Percentiles rank a stretch among this genome's conserved stretches.
These are phyloP conservation scores for Polypedilum vanderplanki DNA, from an alignment of 1,140 invertebrate species.

Conservation along the genomic window DNA sequence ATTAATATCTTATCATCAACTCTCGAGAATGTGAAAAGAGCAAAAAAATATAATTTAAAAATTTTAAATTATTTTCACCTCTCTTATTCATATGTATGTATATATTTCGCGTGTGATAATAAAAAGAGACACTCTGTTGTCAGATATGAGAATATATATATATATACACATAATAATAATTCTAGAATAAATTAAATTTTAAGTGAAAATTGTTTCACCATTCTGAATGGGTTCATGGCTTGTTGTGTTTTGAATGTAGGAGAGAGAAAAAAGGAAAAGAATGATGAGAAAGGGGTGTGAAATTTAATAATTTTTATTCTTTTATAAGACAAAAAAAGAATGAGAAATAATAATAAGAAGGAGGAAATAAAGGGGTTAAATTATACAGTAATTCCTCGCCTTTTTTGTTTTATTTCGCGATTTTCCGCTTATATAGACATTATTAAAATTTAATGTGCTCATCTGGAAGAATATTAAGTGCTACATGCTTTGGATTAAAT, in stretches of 20 bases:
- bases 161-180: not conserved
- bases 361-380: not conserved
- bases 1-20: no score
- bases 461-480: slow-evolving; percentile 18
- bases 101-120: no score
- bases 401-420: slow-evolving; percentile 13
- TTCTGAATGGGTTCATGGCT: no score
- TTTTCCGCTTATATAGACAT: slow-evolving; percentile 18
- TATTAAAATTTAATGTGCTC: slow-evolving; percentile 14
- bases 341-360: not conserved
- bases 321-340: not conserved
- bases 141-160: no score
- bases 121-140: no score
- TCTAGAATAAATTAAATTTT: slow-evolving; percentile 20
- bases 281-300: slow-evolving; percentile 7
- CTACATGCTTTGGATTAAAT: slow-evolving; percentile 12
- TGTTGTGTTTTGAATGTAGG: no score
- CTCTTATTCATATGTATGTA: no score
- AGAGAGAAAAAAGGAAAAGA: not conserved
- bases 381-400: not conserved
- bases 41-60: no score
- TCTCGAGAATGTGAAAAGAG: no score
- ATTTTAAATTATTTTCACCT: no score
- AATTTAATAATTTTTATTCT: slow-evolving; percentile 15
- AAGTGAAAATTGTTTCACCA: slow-evolving; percentile 7